These are phyloP conservation scores for Parotocinclus haroldoi DNA, from an alignment of 2,797 vertebrate genomes.

Conservation along the genomic window DNA sequence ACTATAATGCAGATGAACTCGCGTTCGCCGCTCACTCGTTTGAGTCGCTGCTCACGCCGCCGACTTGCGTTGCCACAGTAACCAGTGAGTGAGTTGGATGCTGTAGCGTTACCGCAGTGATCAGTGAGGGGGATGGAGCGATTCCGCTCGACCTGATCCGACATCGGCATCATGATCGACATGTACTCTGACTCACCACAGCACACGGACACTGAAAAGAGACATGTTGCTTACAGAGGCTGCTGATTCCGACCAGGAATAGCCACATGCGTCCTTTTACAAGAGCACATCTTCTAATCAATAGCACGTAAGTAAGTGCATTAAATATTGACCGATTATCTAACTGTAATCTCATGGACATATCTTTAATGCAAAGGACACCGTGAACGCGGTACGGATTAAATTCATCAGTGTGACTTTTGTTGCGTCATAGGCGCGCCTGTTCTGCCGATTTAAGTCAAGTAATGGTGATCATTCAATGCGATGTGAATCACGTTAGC, in stretches of 20 bases:
- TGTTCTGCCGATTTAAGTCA: no score
- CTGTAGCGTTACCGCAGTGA: slow-evolving; percentile 54
- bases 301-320: slow-evolving; percentile 47
- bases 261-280: not conserved
- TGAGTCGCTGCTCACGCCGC: slow-evolving; percentile 24
- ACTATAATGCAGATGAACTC: not conserved
- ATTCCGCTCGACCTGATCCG: slow-evolving; percentile 49
- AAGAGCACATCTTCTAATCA: not conserved
- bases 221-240: slow-evolving; percentile 32
- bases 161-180: slow-evolving; percentile 49
- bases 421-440: no score
- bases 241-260: slow-evolving; percentile 17
- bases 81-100: slow-evolving; percentile 53
- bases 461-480: not conserved
- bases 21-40: not conserved
- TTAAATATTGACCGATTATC: slow-evolving; percentile 1
- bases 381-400: no score
- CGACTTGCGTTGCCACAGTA: slow-evolving; percentile 58
- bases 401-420: no score
- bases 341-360: no score
- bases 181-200: slow-evolving; percentile 56
- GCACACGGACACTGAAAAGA: slow-evolving; percentile 41
- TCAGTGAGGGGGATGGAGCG: slow-evolving; percentile 59
- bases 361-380: no score
- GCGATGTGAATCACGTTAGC: not conserved